Base-by-base conservation (phyloP, 1,140 invertebrate genomes). In the Drosophila sturtevanti region DNA sequence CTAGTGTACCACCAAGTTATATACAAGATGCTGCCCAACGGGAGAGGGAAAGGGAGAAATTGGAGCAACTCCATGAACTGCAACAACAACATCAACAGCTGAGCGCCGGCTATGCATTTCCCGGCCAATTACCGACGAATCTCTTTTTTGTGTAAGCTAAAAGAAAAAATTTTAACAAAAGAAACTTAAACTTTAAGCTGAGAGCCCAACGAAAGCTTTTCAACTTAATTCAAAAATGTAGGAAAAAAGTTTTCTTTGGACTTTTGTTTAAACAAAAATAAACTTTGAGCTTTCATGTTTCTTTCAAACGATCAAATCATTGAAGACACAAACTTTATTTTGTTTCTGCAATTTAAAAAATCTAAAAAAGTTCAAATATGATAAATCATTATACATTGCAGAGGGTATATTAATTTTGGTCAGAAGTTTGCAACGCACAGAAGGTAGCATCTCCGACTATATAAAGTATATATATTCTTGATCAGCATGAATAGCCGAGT, bases 1-100 rank as follows among this genome's bases (percentile, higher is more conserved):
- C 85, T 62, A 89, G 84, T 48, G 24, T 87, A 11, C 84, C 84
- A 31, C 76, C 84, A 12, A 87, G 72, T 31, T 87, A 89, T 7
- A 60, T 87, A 0, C 84, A 73, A 12, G 72, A 82, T 34, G 84
- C 77, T 11, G 84, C 84, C 16, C 72, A 77, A 10, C 27, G 78
- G 9, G 80, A 82, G 52, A 44, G 60, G 61, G 67, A 82, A 10
- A 56, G 61, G 12, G 51, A 73, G 41, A 73, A 60, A 7, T 12
- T 77, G 66, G 63, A 76, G 64, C 72, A 68, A 56, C 63, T 76
- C 64, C 72, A 64, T 5, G 72, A 76, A 22, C 52, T 75, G 54
- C 82, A 87, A 9, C 54, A 66, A 31, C 84, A 89, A 41, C 79
- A 87, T 51, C 72, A 77, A 44, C 84, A 87, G 63, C 69, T 87